These are phyloP conservation scores for Pseudorhombus dupliciocellatus DNA, from an alignment of 2,113 vertebrate species.

Conservation along the genomic window DNA sequence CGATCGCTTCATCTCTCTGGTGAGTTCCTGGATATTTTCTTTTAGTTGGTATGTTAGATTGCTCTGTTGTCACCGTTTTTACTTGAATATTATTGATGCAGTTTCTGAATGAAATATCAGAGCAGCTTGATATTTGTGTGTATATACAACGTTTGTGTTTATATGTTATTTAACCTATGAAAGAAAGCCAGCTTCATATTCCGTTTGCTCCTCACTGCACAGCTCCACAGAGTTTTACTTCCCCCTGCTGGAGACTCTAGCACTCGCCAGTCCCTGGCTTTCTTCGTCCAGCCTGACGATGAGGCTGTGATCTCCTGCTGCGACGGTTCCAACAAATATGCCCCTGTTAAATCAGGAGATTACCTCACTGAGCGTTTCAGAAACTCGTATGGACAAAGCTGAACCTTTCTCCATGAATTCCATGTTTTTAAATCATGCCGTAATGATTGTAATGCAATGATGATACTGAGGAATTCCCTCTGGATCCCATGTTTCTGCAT, in stretches of 20 bases:
- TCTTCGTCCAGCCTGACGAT: slow-evolving; percentile 77
- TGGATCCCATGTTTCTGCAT: background rate
- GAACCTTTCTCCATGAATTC: background rate
- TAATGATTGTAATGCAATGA: background rate
- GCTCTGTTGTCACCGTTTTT: too few relatives aligned
- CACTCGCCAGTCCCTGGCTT: slow-evolving; percentile 78
- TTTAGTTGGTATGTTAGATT: too few relatives aligned
- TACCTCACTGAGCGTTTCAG: slow-evolving; percentile 62
- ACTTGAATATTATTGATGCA: too few relatives aligned
- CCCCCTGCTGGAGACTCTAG: slow-evolving; percentile 68
- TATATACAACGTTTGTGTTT: background rate
- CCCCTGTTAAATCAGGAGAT: slow-evolving; percentile 52
- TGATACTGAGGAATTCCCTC: background rate
- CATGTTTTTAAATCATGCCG: background rate
- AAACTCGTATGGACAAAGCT: slow-evolving; percentile 38
- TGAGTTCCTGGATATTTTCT: slow-evolving; percentile 41
- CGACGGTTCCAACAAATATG: slow-evolving; percentile 77
- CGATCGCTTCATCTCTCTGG: slow-evolving; percentile 77
- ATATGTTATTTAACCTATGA: background rate
- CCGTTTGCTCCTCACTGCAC: background rate
- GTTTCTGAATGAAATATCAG: too few relatives aligned
- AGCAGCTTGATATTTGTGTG: background rate
- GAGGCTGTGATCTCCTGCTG: slow-evolving; percentile 70
- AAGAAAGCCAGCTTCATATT: background rate
- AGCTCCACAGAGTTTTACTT: slow-evolving; percentile 78